Conservation (phyloP, 2,113 vertebrate species). For the Tauraco erythrolophus region DNA sequence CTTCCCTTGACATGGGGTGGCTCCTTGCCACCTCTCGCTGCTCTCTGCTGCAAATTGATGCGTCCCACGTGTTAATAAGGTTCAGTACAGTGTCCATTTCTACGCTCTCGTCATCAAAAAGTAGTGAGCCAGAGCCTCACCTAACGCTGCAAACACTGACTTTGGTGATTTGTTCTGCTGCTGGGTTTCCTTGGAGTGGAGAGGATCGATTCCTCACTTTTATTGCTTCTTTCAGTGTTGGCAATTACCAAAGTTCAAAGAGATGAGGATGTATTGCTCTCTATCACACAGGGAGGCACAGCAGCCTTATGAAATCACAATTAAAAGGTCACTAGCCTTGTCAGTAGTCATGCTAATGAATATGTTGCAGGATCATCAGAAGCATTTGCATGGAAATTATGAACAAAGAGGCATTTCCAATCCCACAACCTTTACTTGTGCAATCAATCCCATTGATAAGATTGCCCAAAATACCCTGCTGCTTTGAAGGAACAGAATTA, state of each 20-base stretch:
- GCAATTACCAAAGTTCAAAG: slow-evolving; percentile 49
- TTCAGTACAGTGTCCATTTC: not conserved
- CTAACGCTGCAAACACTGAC: not conserved
- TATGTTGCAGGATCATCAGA: not conserved
- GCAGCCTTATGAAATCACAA: slow-evolving; percentile 23
- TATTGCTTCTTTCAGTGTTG: not conserved
- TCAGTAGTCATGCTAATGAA: not conserved
- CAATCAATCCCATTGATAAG: not conserved
- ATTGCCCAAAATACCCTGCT: not conserved
- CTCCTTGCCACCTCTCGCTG: not conserved
- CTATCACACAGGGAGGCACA: not conserved
- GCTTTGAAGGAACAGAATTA: not conserved
- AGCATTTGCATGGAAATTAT: not conserved
- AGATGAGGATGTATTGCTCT: slow-evolving; percentile 45
- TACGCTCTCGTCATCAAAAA: not conserved
- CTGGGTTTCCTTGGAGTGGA: not conserved
- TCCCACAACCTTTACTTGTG: not conserved
- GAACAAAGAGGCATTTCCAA: not conserved
- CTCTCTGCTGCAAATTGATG: not conserved
- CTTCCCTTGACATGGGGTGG: not conserved
- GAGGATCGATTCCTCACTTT: not conserved
- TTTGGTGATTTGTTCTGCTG: not conserved
- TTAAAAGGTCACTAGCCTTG: slow-evolving; percentile 28
- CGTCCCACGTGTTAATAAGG: not conserved
- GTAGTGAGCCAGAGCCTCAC: not conserved